Conservation (phyloP, 2,113 vertebrate species). For the Lophius piscatorius region DNA sequence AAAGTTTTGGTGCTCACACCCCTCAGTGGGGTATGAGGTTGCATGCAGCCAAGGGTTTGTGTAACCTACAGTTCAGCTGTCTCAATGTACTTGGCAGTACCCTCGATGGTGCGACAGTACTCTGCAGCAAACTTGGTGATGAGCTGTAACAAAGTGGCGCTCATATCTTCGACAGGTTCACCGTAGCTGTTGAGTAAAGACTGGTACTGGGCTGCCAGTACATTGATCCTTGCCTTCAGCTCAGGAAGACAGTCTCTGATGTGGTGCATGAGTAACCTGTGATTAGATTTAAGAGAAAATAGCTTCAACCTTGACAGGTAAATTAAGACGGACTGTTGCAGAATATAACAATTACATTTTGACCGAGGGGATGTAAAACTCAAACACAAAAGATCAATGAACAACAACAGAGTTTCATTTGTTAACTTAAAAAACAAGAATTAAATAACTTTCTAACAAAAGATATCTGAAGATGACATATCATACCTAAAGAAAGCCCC, state of each 20-base stretch:
- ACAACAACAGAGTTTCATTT: not conserved
- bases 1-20: not conserved
- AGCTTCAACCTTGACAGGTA: not conserved
- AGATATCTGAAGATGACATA: no score
- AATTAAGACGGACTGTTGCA: not conserved
- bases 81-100: constrained; percentile 99
- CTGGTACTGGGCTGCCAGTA: constrained; percentile 95
- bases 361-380: no score
- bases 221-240: constrained; percentile 96
- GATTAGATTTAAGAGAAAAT: not conserved
- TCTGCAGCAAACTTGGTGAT: constrained; percentile 99
- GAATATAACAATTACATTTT: not conserved
- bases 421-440: not conserved
- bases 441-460: no score
- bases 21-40: constrained; percentile 13
- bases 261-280: constrained; percentile 96
- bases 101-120: constrained; percentile 98
- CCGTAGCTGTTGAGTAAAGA: constrained; percentile 95
- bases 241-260: constrained; percentile 98
- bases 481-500: no score
- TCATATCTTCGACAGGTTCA: constrained; percentile 95
- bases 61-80: constrained; percentile 93
- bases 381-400: no score
- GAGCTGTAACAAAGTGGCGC: constrained; percentile 94
- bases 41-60: not conserved